Evolutionary conservation across 2,888 invertebrate species (phyloP), one percentile per base, ranked within the genome.

Genomic region (Autographa pulchrina): DNA sequence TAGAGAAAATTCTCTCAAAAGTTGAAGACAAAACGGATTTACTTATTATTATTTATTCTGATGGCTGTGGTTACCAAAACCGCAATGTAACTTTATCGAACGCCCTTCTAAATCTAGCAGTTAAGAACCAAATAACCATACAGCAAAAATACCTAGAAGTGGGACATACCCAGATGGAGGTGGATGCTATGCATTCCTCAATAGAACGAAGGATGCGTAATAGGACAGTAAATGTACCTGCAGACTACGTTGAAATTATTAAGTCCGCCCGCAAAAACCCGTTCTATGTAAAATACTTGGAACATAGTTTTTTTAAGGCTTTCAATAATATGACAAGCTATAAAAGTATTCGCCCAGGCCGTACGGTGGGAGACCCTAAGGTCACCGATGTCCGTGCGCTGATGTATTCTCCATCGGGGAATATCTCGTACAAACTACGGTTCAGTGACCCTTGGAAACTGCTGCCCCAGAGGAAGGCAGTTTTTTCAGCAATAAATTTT

Each of bases 371-470:
- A 58, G 59, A 69, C 60, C 54, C 69, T 18, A 73, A 74, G 52
- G 74, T 74, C 35, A 67, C 66, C 8, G 70, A 70, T 70, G 64
- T 74, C 38, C 65, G 72, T 56, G 70, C 54, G 20, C 69, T 70
- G 32, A 59, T 52, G 32, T 32, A 32, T 63, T 60, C 67, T 54
- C 72, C 72, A 70, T 61, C 62, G 11, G 70, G 70, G 16, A 6
- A 65, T 67, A 72, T 72, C 56, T 75, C 20, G 58, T 75, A 60
- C 48, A 75, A 75, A 65, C 43, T 72, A 56, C 64, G 72, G 62
- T 75, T 75, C 32, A 52, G 61, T 20, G 75, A 75, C 41, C 14
- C 59, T 18, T 75, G 72, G 70, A 68, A 18, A 7, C 56, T 70
- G 20, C 54, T 72, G 56, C 72, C 72, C 13, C 72, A 70, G 72